Evolutionary conservation across 2,113 vertebrate genomes (phyloP), one percentile per base, ranked within the genome.

Genomic region (Micronycteris hirsuta): DNA sequence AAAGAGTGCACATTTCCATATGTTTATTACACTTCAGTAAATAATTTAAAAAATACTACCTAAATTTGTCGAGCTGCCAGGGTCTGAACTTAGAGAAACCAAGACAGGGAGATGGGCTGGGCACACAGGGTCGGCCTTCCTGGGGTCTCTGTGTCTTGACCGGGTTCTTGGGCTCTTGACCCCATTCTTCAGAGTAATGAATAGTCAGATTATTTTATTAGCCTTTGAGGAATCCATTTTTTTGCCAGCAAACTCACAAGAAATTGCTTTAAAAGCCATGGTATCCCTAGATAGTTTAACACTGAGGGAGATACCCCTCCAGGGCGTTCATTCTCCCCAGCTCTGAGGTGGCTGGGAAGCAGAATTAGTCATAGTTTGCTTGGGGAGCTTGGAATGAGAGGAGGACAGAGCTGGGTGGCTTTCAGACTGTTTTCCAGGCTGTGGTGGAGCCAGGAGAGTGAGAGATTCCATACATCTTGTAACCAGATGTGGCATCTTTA

Each of bases 401-500:
- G 54, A 89, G 70, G 68, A 85, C 43, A 67, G 70, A 96, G 74
- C 76, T 95, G 92, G 73, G 43, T 83, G 78, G 58, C 86, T 95
- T 95, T 91, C 54, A 78, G 86, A 82, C 45, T 36, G 94, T 47
- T 49, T 71, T 82, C 45, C 47, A 74, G 92, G 47, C 93, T 76
- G 63, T 36, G 41, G 78, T 83, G 19, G 52, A 81, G 74, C 47
- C n/a, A 86, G 68, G 70, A 93, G 92, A 84, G 78, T 58, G 65
- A 86, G 89, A 89, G 65, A 81, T 89, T 96, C 92, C 56, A 84
- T 86, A 74, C 92, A 95, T 95, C 92, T 97, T 94, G 90, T 89
- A 89, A 96, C 92, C 97, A 97, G 73, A 97, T 97, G 92, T 86
- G 86, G 47, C 85, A 19, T 96, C 78, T 90, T 85, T 61, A 73